Conservation (phyloP, 2,113 vertebrate species). For the Podiceps cristatus region DNA sequence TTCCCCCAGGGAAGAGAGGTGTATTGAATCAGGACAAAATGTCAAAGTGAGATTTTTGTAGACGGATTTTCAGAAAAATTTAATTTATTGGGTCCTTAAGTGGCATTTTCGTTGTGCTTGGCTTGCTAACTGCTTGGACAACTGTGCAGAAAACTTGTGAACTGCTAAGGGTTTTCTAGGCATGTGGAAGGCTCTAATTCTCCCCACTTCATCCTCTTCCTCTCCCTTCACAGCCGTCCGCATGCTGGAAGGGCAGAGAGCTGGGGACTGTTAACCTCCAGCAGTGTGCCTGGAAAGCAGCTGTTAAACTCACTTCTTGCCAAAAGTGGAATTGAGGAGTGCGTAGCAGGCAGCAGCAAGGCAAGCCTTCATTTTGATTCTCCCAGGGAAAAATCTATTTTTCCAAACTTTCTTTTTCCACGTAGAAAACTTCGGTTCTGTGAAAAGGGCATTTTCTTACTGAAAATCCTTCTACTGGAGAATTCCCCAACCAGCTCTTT, state of each 20-base stretch:
- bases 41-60: not conserved
- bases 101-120: not conserved
- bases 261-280: not conserved
- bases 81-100: not conserved
- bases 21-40: not conserved
- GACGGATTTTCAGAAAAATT: constrained; percentile 31
- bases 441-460: constrained; percentile 44
- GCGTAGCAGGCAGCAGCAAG: not conserved
- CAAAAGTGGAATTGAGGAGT: not conserved
- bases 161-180: not conserved
- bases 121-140: not conserved
- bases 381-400: not conserved
- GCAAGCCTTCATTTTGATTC: not conserved
- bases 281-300: not conserved
- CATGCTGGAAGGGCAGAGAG: not conserved
- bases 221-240: not conserved
- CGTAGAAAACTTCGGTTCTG: not conserved
- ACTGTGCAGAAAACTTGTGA: not conserved
- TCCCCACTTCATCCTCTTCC: not conserved
- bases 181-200: not conserved
- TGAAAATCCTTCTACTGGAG: constrained; percentile 34
- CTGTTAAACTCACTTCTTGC: not conserved
- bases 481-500: constrained; percentile 49
- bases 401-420: not conserved
- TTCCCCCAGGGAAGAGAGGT: not conserved